Percentiles rank a stretch among this genome's conserved stretches.
Evolutionary conservation across 2,888 invertebrate species (phyloP).

Genomic region (Phortica magna): DNA sequence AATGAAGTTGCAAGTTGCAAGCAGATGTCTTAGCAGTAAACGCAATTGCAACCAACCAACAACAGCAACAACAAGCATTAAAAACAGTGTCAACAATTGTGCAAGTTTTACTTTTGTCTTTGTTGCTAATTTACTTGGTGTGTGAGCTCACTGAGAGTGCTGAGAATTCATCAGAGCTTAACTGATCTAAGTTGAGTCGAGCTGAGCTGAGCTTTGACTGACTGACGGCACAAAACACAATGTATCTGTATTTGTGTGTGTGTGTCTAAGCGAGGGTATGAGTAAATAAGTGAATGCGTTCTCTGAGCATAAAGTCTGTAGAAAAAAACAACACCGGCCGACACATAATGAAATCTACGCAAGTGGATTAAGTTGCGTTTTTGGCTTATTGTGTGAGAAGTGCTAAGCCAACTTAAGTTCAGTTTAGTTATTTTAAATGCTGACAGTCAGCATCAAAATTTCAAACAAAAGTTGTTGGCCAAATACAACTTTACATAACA

Average conservation of each 20-base stretch:
- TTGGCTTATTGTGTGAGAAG: background rate
- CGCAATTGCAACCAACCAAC: background rate
- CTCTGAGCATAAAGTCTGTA: no score
- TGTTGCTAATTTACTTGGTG: no score
- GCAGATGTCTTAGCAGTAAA: background rate
- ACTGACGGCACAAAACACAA: background rate
- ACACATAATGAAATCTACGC: slow-evolving; percentile 14
- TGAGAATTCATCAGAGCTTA: no score
- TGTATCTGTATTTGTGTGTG: no score
- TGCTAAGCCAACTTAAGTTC: background rate
- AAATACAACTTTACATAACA: no score
- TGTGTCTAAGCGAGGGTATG: background rate
- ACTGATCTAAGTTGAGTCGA: no score
- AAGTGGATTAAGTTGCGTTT: slow-evolving; percentile 10
- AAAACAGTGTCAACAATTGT: slow-evolving; percentile 40
- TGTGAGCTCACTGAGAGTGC: no score
- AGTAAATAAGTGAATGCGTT: background rate
- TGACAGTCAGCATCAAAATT: no score
- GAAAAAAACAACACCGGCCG: background rate
- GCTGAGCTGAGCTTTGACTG: background rate
- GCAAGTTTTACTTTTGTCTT: no score
- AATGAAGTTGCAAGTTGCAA: slow-evolving; percentile 15
- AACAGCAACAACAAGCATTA: slow-evolving; percentile 24
- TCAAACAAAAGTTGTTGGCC: no score
- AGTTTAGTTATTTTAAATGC: background rate